These are phyloP conservation scores for Papio anubis DNA, from an alignment of 2,113 vertebrate genomes.

Conservation along the genomic window DNA sequence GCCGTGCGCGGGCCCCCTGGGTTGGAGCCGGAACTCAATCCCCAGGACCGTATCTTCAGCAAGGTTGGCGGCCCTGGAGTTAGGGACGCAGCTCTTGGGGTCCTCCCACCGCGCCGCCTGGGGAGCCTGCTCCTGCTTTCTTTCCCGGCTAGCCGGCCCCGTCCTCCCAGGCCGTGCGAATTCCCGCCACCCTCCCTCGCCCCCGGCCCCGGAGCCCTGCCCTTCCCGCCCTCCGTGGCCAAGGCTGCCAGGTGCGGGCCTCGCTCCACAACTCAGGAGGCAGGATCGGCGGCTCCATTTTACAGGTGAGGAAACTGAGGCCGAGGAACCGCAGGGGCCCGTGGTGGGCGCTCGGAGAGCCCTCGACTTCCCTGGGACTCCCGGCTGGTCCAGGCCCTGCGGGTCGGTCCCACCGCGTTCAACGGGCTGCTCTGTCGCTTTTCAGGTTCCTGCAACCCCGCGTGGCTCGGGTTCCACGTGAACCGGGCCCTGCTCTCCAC, in stretches of 20 bases:
- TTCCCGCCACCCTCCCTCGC: rapidly evolving
- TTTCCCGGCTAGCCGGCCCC: too few relatives aligned
- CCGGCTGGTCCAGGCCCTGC: rapidly evolving
- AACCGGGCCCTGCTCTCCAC: not conserved
- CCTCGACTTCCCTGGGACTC: rapidly evolving
- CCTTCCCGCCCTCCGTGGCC: not conserved
- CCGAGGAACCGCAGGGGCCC: not conserved
- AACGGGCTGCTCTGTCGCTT: not conserved
- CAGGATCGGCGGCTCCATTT: not conserved
- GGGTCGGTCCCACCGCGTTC: rapidly evolving
- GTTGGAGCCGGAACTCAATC: too few relatives aligned
- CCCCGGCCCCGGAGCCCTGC: too few relatives aligned
- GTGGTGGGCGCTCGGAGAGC: rapidly evolving
- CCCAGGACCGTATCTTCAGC: too few relatives aligned
- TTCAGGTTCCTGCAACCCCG: rapidly evolving
- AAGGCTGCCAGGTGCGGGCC: not conserved
- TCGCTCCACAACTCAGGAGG: rapidly evolving
- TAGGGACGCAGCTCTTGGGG: rapidly evolving
- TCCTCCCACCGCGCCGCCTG: not conserved
- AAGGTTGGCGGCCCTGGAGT: not conserved
- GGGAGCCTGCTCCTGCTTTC: not conserved
- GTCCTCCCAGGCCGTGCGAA: not conserved
- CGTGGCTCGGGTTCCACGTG: not conserved
- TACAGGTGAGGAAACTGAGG: not conserved
- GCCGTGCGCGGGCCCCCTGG: rapidly evolving